phyloP scores from a whole-genome alignment of 1,140 invertebrate genomes.

The Patella vulgata region DNA sequence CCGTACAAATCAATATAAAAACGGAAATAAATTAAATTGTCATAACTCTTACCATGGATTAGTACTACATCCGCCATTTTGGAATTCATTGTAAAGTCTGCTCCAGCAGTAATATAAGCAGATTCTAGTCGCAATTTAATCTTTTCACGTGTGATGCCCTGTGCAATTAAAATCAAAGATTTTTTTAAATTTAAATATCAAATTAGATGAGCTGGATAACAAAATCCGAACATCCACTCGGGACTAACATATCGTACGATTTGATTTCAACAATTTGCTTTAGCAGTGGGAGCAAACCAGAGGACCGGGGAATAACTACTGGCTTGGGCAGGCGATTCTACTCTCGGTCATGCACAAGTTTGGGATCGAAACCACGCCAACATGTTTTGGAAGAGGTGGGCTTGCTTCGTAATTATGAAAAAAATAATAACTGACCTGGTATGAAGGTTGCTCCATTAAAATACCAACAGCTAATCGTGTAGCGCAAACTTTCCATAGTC shows the following conservation, averaged over 20 bases:
- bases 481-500: conserved; percentile 59
- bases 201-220: background rate
- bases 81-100: conserved; percentile 41
- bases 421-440: conserved; percentile 50
- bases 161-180: background rate
- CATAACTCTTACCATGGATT: conserved; percentile 44
- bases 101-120: conserved; percentile 41
- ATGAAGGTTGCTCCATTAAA: conserved; percentile 49
- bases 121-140: conserved; percentile 51
- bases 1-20: background rate
- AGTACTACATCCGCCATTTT: conserved; percentile 56
- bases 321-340: background rate
- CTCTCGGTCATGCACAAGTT: background rate
- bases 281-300: background rate
- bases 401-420: too few relatives aligned
- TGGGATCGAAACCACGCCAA: too few relatives aligned
- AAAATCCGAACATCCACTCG: too few relatives aligned
- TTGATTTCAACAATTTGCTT: background rate
- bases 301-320: background rate
- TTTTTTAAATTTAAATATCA: background rate
- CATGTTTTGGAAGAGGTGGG: too few relatives aligned
- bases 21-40: conserved; percentile 3
- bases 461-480: conserved; percentile 51
- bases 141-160: conserved; percentile 58
- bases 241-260: background rate